Base-by-base conservation (phyloP, 1,140 invertebrate species). In the Euura lappo region DNA sequence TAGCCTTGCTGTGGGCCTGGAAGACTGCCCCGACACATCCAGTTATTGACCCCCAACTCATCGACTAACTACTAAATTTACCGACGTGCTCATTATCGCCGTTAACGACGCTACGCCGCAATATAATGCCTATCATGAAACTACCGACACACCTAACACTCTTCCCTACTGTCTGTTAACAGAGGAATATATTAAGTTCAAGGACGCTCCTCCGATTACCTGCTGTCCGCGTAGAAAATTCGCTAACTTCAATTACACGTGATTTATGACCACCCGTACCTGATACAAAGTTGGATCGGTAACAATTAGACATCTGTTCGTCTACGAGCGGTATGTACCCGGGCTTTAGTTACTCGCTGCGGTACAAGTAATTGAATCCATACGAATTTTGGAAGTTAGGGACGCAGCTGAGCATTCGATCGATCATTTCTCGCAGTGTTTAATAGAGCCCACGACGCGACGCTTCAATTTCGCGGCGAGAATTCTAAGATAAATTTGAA, bases 51-150 rank as follows among this genome's bases (percentile, higher is more conserved):
- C 8, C 7, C 66, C 10, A 44, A 44, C 28, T 69, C 71, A 73
- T 74, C 75, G 71, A 64, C 70, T 79, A 80, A 80, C 80, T 76
- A 81, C 75, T 78, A 80, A 81, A 79, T 80, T 77, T 75, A 73
- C 79, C 73, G 51, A 77, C 78, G 76, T 76, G 69, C 74, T 75
- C 78, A 60, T 81, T 82, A 80, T 82, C 79, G 77, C 75, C 10
- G 51, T 47, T 74, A 74, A 74, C 74, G 68, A 68, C 70, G 72
- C n/a, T 75, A 75, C 77, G 76, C 3, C 44, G 1, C 28, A 28
- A 28, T 28, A 28, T 28, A 28, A 28, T 28, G 28, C 28, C 28
- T 3, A 44, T 10, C 67, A 44, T 43, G 67, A 44, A 68, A 7
- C 67, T 10, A 43, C 44, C 8, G 28, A 65, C 28, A 44, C 45